Conservation (phyloP, 2,113 vertebrate species). For the Coryphaenoides rupestris region DNA sequence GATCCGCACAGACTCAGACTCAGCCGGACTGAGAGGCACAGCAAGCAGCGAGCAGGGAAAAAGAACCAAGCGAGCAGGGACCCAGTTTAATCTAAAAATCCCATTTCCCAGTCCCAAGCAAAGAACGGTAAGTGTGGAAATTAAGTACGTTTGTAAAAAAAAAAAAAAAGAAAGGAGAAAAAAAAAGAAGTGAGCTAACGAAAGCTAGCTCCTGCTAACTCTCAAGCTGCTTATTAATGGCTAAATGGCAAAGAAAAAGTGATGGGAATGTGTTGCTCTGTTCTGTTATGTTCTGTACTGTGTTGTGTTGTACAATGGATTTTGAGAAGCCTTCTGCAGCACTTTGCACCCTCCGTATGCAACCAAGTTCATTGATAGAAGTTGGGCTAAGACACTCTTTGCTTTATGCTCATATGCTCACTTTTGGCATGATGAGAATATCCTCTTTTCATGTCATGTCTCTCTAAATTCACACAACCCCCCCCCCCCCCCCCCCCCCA, state of each 20-base stretch:
- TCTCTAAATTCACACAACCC: too few species aligned
- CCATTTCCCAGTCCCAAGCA: constrained; percentile 35
- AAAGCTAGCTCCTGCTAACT: constrained; percentile 51
- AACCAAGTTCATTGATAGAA: constrained; percentile 50
- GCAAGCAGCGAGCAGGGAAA: neutral
- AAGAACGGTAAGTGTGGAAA: constrained; percentile 56
- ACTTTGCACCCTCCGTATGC: constrained; percentile 2
- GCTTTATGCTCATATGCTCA: too few species aligned
- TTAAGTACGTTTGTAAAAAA: constrained; percentile 51
- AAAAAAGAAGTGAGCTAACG: constrained; percentile 44
- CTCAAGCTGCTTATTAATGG: constrained; percentile 25
- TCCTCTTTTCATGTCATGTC: too few species aligned
- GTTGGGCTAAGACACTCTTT: constrained; percentile 30
- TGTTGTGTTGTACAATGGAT: neutral
- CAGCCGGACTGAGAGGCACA: constrained; percentile 58
- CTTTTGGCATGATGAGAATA: too few species aligned
- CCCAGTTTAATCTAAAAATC: too few species aligned
- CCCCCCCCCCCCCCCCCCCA: too few species aligned
- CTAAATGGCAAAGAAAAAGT: too few species aligned
- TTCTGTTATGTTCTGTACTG: too few species aligned
- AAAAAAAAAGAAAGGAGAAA: too few species aligned
- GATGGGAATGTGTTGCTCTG: too few species aligned
- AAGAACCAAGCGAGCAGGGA: constrained; percentile 43
- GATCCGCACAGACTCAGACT: constrained; percentile 60
- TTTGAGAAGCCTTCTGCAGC: constrained; percentile 1